phyloP scores from a whole-genome alignment of 2,888 invertebrate species.

The Octodonta nipae region DNA sequence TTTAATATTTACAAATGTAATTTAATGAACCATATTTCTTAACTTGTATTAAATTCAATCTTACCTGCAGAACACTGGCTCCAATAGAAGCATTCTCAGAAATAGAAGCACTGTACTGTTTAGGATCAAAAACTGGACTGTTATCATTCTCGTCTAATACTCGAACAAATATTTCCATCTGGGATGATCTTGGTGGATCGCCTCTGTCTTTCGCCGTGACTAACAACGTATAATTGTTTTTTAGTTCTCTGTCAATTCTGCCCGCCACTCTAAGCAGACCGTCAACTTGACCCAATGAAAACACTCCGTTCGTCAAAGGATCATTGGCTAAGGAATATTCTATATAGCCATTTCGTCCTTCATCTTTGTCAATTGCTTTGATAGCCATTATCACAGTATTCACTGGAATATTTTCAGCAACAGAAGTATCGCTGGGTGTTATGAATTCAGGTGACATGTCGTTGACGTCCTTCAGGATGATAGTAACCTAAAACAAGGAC shows the following conservation, averaged over 20 bases:
- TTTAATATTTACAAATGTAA: no score
- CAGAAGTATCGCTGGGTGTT: conserved; percentile 62
- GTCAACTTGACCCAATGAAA: conserved; percentile 75
- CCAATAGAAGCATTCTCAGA: conserved; percentile 91
- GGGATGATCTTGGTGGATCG: conserved; percentile 62
- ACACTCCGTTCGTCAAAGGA: conserved; percentile 49
- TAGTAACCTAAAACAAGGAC: conserved; percentile 70
- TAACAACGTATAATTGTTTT: conserved; percentile 58
- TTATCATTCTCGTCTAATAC: conserved; percentile 84
- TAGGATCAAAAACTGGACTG: conserved; percentile 75
- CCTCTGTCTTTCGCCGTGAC: conserved; percentile 82
- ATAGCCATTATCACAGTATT: conserved; percentile 82
- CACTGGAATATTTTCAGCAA: conserved; percentile 71
- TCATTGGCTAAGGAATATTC: conserved; percentile 70
- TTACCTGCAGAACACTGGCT: conserved; percentile 73
- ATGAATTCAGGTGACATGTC: conserved; percentile 81
- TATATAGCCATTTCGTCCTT: conserved; percentile 68
- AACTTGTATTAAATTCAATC: no score
- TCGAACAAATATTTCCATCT: conserved; percentile 54
- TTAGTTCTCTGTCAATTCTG: conserved; percentile 71
- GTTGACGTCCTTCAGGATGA: conserved; percentile 79
- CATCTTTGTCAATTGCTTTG: conserved; percentile 79
- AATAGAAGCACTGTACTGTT: conserved; percentile 78
- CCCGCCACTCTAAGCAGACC: conserved; percentile 75
- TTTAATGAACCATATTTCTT: no score